Percentiles rank a stretch among this genome's conserved stretches.
phyloP scores from a whole-genome alignment of 2,113 vertebrate genomes.

The Elephas maximus region DNA sequence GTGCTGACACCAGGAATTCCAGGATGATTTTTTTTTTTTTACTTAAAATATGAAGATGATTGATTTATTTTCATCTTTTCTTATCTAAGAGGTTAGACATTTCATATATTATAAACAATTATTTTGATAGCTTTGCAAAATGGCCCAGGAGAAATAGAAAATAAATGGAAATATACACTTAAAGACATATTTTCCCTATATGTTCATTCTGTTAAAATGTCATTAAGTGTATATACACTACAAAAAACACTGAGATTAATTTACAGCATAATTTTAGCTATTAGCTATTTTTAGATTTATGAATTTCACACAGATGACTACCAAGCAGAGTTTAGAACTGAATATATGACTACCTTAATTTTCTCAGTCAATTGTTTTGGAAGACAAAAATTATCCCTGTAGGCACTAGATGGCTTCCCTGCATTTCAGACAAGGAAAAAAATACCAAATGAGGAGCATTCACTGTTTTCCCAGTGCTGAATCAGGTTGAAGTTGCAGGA shows the following conservation, averaged over 20 bases:
- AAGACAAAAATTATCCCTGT: not conserved
- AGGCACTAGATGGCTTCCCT: not conserved
- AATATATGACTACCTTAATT: not conserved
- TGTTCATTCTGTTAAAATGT: not conserved
- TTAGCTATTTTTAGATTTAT: not conserved
- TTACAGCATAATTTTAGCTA: not conserved
- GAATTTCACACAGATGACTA: not conserved
- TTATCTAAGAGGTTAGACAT: not conserved
- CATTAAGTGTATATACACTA: not conserved
- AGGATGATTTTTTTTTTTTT: not conserved
- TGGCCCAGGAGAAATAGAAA: not conserved
- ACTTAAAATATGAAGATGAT: not conserved
- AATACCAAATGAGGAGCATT: not conserved
- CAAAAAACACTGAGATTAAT: not conserved
- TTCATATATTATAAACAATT: not conserved
- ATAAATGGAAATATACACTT: not conserved
- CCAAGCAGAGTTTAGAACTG: not conserved
- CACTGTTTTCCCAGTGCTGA: not conserved
- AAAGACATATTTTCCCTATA: not conserved
- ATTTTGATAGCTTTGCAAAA: not conserved
- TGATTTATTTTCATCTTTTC: not conserved
- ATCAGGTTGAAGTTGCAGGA: not conserved
- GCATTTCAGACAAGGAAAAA: not conserved
- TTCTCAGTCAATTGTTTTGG: not conserved
- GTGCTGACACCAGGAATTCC: not conserved